These are phyloP conservation scores for Alouatta palliata DNA, from an alignment of 2,113 vertebrate genomes.

Conservation along the genomic window DNA sequence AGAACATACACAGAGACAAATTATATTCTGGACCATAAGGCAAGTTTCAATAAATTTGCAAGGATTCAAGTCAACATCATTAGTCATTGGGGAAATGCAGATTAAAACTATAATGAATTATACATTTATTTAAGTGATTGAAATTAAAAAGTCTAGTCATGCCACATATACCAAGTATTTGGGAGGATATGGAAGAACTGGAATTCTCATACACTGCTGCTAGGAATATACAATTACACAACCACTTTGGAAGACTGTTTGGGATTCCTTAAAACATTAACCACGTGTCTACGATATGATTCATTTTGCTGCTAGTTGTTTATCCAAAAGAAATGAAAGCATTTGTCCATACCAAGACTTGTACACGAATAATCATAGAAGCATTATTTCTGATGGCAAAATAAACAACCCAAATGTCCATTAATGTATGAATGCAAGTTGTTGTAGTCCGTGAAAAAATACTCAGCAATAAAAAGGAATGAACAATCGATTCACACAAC, in stretches of 20 bases:
- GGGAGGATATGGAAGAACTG: not conserved
- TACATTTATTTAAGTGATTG: not conserved
- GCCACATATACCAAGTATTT: not conserved
- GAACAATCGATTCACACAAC: not conserved
- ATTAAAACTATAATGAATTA: not conserved
- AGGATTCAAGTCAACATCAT: not conserved
- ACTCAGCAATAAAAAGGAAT: not conserved
- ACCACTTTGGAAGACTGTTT: not conserved
- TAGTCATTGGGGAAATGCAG: not conserved
- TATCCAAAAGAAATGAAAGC: not conserved
- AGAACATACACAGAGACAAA: not conserved
- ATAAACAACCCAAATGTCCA: not conserved
- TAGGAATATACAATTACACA: not conserved
- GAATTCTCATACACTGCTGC: not conserved
- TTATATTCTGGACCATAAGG: not conserved
- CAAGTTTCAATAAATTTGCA: not conserved
- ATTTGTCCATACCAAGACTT: not conserved
- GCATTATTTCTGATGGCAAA: not conserved
- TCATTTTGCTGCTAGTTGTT: not conserved
- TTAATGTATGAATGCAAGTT: not conserved
- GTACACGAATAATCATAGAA: not conserved
- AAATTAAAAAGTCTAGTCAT: not conserved
- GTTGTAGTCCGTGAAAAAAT: not conserved
- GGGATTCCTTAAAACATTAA: not conserved
- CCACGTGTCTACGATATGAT: not conserved